phyloP scores from a whole-genome alignment of 1,140 invertebrate genomes.

The Microvelia longipes region DNA sequence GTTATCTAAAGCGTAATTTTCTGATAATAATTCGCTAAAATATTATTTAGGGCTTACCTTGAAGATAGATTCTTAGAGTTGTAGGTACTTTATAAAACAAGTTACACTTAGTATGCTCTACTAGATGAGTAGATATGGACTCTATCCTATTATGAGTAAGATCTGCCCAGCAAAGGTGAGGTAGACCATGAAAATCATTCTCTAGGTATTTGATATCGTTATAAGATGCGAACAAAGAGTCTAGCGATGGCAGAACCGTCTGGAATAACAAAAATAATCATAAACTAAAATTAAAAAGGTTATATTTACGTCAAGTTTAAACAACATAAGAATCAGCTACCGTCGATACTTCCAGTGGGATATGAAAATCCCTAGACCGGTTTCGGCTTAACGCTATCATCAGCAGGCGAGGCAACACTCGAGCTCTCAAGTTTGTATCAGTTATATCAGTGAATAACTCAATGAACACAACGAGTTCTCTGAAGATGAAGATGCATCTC shows the following conservation, averaged over 20 bases:
- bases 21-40: too few relatives aligned
- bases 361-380: too few relatives aligned
- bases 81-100: slow-evolving; percentile 57
- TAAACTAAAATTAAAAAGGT: not conserved
- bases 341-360: too few relatives aligned
- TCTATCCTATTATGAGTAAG: slow-evolving; percentile 56
- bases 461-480: not conserved
- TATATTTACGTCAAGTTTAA: too few relatives aligned
- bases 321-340: too few relatives aligned
- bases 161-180: slow-evolving; percentile 57
- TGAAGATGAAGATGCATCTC: too few relatives aligned
- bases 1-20: too few relatives aligned
- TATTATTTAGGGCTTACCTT: slow-evolving; percentile 45
- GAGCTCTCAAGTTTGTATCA: not conserved
- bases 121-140: slow-evolving; percentile 49
- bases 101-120: slow-evolving; percentile 57
- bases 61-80: slow-evolving; percentile 55
- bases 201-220: slow-evolving; percentile 52
- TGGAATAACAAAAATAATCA: slow-evolving; percentile 29
- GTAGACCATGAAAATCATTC: slow-evolving; percentile 61
- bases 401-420: not conserved
- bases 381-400: too few relatives aligned
- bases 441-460: not conserved
- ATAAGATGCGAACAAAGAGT: slow-evolving; percentile 54
- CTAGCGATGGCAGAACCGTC: slow-evolving; percentile 57